Base-by-base conservation (phyloP, 2,113 vertebrate species). In the Helogale parvula region DNA sequence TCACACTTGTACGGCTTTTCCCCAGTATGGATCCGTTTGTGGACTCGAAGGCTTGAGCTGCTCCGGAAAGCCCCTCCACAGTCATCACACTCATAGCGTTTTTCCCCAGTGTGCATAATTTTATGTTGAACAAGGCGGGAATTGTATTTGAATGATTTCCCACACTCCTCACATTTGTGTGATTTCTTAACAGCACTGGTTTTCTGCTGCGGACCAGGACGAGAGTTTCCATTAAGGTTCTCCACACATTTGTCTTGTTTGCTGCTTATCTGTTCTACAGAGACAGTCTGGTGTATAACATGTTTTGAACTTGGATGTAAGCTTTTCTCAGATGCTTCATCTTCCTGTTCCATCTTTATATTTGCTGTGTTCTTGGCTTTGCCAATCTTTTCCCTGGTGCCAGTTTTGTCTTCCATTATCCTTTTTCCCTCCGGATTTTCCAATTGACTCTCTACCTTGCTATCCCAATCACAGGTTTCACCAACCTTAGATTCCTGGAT, bases 131-230 rank as follows among this genome's bases (percentile, higher is more conserved):
- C 74, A 33, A 98, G 97, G 31, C 97, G 97, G 38, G 97, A 98
- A 77, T 98, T 98, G 60, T 98, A 98, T 93, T 97, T 98, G 69
- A 98, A 98, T 15, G 66, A 97, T 66, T 98, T 98, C n/a, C 98
- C 98, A 93, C 98, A 98, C 23, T 98, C 96, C 63, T 98, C 96
- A 96, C 98, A 98, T 47, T 94, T 97, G 94, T 97, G 98, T 50
- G 93, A 97, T 65, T 98, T 98, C 85, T 97, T 94, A 89, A 95
- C 79, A 94, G 77, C 90, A 80, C 63, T 87, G 72, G 95, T 92
- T 76, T 98, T 97, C 93, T 97, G 98, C 63, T 98, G 98, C 52
- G 63, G 57, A 91, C 31, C 47, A 38, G 79, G 50, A 0, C 94
- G 68, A 17, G 89, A 82, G 60, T 85, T 97, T 84, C 97, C 98